Percentiles rank a stretch among this genome's conserved stretches.
Conservation (phyloP, 2,113 vertebrate species). For the Mugil cephalus region DNA sequence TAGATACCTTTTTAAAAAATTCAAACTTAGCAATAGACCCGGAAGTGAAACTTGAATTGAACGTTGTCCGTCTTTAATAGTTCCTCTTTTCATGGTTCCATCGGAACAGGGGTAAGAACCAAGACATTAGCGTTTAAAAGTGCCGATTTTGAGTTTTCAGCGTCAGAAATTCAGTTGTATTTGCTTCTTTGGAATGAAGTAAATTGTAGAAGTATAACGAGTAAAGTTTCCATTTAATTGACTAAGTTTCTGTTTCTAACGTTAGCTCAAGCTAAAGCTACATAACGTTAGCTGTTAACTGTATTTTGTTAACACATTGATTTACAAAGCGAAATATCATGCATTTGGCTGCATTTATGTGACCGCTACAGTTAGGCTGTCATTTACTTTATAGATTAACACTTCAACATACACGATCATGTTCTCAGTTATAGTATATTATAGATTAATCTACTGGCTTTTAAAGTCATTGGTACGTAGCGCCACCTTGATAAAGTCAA, state of each 20-base stretch:
- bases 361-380: background rate
- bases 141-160: background rate
- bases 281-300: background rate
- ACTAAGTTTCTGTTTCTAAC: background rate
- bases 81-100: background rate
- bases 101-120: constrained; percentile 42
- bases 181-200: accelerated
- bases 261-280: constrained; percentile 12
- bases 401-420: too few relatives aligned
- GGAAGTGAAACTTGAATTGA: constrained; percentile 51
- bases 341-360: background rate
- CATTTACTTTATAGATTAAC: background rate
- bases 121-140: background rate
- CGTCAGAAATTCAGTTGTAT: accelerated
- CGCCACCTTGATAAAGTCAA: too few relatives aligned
- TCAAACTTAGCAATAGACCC: constrained; percentile 1
- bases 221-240: background rate
- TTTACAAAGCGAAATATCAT: background rate
- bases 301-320: background rate
- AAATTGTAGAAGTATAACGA: accelerated
- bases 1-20: background rate
- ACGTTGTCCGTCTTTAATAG: accelerated
- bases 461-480: too few relatives aligned
- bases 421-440: too few relatives aligned
- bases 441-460: too few relatives aligned